Percentiles rank a stretch among this genome's conserved stretches.
Evolutionary conservation across 2,888 invertebrate species (phyloP).

Genomic region (Megastigmus dorsalis): DNA sequence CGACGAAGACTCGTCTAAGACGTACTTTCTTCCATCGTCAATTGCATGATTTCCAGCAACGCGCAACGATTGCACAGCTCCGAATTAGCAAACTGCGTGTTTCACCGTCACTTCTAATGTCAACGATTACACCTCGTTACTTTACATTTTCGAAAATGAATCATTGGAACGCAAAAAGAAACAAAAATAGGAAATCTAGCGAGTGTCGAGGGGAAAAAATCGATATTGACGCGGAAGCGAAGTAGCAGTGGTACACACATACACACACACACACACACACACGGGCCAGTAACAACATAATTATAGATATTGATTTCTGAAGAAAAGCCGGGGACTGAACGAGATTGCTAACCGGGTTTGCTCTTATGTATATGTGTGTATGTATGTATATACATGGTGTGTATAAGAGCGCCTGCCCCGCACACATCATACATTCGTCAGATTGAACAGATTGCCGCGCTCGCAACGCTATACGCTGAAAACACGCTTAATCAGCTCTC

Average conservation of each 20-base stretch:
- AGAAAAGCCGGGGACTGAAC: constrained; percentile 52
- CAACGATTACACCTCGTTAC: not conserved
- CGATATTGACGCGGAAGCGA: not conserved
- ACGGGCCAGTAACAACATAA: constrained; percentile 61
- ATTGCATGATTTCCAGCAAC: too few species aligned
- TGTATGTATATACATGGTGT: too few species aligned
- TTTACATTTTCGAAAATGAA: not conserved
- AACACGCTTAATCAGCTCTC: constrained; percentile 44
- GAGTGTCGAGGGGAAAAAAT: not conserved
- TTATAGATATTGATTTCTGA: constrained; percentile 68
- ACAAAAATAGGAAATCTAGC: not conserved
- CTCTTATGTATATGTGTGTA: too few species aligned
- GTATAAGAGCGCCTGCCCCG: constrained; percentile 19
- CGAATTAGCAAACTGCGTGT: too few species aligned
- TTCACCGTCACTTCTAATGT: constrained; percentile 2
- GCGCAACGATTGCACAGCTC: too few species aligned
- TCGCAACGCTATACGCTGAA: constrained; percentile 30
- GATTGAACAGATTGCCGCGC: constrained; percentile 55
- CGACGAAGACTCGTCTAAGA: too few species aligned
- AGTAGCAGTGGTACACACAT: not conserved
- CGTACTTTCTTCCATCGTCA: too few species aligned
- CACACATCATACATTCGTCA: constrained; percentile 33
- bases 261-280: constrained; percentile 2
- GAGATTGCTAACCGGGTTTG: constrained; percentile 30
- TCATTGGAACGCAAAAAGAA: not conserved